Evolutionary conservation across 2,113 vertebrate genomes (phyloP).

Genomic region (cattle (Bos taurus)): ARS-UCD2.0 NC_037335.1:102665001-102665500

Average conservation of each 20-base stretch:
- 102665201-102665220: neutral
- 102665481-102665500: neutral
- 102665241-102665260: neutral
- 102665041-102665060: neutral
- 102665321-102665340: slow-evolving; percentile 30
- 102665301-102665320: slow-evolving; percentile 56
- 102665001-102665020: neutral
- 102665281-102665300: neutral
- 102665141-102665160: neutral
- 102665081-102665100: neutral
- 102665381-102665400: neutral
- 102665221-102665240: neutral
- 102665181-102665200: neutral
- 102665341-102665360: neutral
- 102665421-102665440: neutral
- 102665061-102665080: neutral
- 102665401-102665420: neutral
- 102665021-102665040: neutral
- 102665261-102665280: neutral
- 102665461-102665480: neutral
- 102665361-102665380: slow-evolving; percentile 42
- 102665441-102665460: neutral
- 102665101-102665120: neutral
- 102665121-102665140: neutral
- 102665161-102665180: neutral